These are phyloP conservation scores for Rotaria sp. DNA, from an alignment of 2,888 invertebrate species.

Conservation along the genomic window DNA sequence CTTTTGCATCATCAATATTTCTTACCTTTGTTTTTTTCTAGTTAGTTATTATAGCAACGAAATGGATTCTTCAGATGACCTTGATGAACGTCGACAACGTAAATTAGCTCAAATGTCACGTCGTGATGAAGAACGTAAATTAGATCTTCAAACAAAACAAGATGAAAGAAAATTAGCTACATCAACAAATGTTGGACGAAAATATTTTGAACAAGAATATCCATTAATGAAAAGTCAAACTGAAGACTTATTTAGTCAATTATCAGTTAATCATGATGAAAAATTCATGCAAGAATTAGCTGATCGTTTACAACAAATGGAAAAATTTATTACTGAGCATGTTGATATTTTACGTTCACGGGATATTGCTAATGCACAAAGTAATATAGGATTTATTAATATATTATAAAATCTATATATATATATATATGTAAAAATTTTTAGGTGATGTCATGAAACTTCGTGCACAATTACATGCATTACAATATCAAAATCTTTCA, in stretches of 20 bases:
- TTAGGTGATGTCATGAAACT: neutral
- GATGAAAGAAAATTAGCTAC: neutral
- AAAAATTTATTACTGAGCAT: slow-evolving; percentile 10
- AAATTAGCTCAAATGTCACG: neutral
- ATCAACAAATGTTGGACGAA: slow-evolving; percentile 2
- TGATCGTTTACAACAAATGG: slow-evolving; percentile 8
- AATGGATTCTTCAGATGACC: neutral
- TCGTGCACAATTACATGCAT: neutral
- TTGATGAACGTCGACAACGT: slow-evolving; percentile 23
- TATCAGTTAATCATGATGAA: neutral
- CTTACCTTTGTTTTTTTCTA: neutral
- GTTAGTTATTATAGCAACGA: neutral
- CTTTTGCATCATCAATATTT: neutral
- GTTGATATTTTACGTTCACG: slow-evolving; percentile 14
- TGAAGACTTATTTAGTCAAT: slow-evolving; percentile 11
- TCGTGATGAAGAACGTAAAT: slow-evolving; percentile 24
- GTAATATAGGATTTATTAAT: neutral
- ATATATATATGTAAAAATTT: too few species aligned
- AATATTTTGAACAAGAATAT: slow-evolving; percentile 15
- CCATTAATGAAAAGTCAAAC: neutral
- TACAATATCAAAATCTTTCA: neutral
- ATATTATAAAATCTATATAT: too few species aligned
- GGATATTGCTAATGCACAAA: slow-evolving; percentile 20
- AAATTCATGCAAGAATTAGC: neutral
- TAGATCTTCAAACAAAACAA: neutral